These are phyloP conservation scores for Phthorimaea operculella DNA, from an alignment of 1,140 invertebrate genomes.

Conservation along the genomic window DNA sequence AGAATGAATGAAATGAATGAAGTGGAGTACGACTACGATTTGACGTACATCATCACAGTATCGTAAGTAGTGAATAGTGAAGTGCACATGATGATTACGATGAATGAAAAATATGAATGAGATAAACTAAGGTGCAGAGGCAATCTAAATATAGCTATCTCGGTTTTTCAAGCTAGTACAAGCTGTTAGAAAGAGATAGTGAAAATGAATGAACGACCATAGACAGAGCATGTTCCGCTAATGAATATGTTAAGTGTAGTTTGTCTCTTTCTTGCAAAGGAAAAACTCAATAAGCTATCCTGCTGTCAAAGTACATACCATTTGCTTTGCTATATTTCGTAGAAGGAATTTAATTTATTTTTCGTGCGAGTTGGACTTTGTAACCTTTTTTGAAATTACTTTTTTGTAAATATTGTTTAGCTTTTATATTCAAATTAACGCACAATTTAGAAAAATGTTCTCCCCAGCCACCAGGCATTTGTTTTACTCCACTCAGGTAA, in stretches of 20 bases:
- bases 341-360: not conserved
- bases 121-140: too few species aligned
- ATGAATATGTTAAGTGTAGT: not conserved
- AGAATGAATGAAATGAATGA: not conserved
- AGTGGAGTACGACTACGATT: not conserved
- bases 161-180: too few species aligned
- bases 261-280: not conserved
- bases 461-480: slow-evolving; percentile 47
- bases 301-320: not conserved
- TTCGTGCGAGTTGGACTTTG: slow-evolving; percentile 37
- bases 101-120: not conserved
- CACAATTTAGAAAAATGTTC: slow-evolving; percentile 41
- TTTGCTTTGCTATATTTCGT: too few species aligned
- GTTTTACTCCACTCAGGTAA: slow-evolving; percentile 51
- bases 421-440: not conserved
- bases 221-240: not conserved
- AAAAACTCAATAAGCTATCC: too few species aligned
- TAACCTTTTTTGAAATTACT: slow-evolving; percentile 36
- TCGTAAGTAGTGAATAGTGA: not conserved
- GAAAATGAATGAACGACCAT: not conserved
- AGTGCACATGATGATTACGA: not conserved
- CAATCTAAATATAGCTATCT: too few species aligned
- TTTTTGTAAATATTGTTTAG: slow-evolving; percentile 19
- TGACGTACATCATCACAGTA: not conserved
- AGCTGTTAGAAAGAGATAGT: too few species aligned